A percentile compares a stretch with the other conserved stretches of the same genome.
phyloP scores from a whole-genome alignment of 2,888 invertebrate genomes.

The Caenorhabditis sp. region DNA sequence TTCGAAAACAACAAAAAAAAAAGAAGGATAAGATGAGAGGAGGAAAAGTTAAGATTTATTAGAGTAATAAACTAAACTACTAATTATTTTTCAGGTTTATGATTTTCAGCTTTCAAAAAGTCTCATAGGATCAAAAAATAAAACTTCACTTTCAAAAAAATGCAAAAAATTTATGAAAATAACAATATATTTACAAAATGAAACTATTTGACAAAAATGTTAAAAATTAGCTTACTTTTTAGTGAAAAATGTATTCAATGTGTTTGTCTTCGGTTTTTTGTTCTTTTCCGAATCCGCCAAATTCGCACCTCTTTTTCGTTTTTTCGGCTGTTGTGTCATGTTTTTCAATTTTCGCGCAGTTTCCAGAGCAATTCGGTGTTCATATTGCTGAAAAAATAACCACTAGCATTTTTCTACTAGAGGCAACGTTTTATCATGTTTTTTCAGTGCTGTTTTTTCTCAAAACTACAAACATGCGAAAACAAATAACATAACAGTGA shows the following conservation, averaged over 20 bases:
- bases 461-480: too few relatives aligned
- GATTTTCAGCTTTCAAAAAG: too few relatives aligned
- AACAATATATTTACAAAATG: background rate
- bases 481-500: too few relatives aligned
- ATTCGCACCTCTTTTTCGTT: background rate
- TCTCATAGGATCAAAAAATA: too few relatives aligned
- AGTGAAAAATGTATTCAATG: slow-evolving; percentile 21
- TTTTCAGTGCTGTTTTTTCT: too few relatives aligned
- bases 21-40: background rate
- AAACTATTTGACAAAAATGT: slow-evolving; percentile 1
- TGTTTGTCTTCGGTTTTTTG: slow-evolving; percentile 3
- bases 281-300: background rate
- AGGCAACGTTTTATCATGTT: too few relatives aligned
- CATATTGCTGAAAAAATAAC: slow-evolving; percentile 38
- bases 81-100: background rate
- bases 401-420: too few relatives aligned
- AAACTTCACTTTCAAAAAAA: too few relatives aligned
- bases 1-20: background rate
- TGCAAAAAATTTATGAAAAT: background rate
- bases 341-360: slow-evolving; percentile 19
- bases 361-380: slow-evolving; percentile 33
- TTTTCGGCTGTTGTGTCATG: background rate
- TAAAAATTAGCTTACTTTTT: slow-evolving; percentile 7
- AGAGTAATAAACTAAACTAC: background rate
- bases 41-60: background rate